phyloP scores from a whole-genome alignment of 2,113 vertebrate genomes.

The Aegithalos caudatus region DNA sequence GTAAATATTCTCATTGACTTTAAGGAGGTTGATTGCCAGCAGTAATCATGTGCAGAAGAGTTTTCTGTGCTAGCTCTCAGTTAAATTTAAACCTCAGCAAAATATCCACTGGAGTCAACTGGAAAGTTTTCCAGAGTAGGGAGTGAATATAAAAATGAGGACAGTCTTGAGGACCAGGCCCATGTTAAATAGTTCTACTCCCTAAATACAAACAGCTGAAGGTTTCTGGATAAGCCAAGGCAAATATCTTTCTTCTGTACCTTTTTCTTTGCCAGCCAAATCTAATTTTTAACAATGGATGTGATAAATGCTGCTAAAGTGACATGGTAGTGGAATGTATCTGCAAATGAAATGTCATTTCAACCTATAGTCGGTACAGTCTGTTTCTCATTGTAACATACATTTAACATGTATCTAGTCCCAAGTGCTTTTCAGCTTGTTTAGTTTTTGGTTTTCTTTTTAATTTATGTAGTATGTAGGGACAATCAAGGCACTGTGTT shows the following conservation, averaged over 20 bases:
- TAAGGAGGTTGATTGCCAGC: background rate
- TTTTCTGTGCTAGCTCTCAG: background rate
- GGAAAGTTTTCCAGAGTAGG: background rate
- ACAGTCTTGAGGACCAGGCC: background rate
- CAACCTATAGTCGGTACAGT: background rate
- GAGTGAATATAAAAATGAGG: background rate
- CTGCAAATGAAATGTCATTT: background rate
- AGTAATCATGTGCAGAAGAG: background rate
- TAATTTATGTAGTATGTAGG: background rate
- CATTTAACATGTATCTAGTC: background rate
- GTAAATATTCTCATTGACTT: background rate
- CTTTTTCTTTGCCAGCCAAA: background rate
- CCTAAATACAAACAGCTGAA: slow-evolving; percentile 24
- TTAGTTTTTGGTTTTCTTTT: background rate
- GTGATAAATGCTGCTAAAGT: background rate
- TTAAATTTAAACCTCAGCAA: background rate
- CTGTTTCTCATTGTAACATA: background rate
- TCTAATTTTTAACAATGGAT: background rate
- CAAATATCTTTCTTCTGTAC: background rate
- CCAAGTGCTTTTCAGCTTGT: background rate
- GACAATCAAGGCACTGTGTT: background rate
- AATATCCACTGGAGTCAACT: background rate
- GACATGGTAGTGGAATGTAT: background rate
- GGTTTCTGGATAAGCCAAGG: slow-evolving; percentile 24
- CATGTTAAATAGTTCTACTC: background rate